A percentile compares a stretch with the other conserved stretches of the same genome.
Evolutionary conservation across 2,797 vertebrate genomes (phyloP).

Genomic region (Miopithecus talapoin): DNA sequence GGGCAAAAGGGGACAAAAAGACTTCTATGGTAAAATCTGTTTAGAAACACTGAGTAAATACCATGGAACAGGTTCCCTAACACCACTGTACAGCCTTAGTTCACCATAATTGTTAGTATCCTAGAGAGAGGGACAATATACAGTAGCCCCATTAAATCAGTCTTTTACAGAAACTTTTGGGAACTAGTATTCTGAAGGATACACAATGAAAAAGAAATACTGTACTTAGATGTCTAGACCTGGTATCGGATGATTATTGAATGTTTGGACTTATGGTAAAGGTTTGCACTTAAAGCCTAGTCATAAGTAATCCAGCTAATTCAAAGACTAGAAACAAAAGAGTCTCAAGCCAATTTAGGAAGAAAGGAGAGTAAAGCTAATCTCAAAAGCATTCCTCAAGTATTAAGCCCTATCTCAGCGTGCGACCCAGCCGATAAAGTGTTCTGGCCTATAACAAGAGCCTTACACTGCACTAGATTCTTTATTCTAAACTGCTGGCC

Average conservation of each 20-base stretch:
- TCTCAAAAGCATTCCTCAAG: background rate
- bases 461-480: background rate
- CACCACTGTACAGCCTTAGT: background rate
- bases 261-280: background rate
- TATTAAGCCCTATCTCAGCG: background rate
- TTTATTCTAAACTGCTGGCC: background rate
- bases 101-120: background rate
- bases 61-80: background rate
- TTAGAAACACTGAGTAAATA: slow-evolving; percentile 8
- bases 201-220: slow-evolving; percentile 5
- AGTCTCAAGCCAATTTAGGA: background rate
- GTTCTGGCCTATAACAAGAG: background rate
- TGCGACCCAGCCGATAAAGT: background rate
- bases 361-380: background rate
- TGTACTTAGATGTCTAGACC: background rate
- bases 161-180: background rate
- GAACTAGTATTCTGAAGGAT: background rate
- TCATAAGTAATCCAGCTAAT: background rate
- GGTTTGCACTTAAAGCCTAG: background rate
- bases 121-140: background rate
- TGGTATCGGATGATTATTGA: background rate
- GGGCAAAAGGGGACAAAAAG: background rate
- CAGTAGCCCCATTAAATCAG: background rate
- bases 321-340: slow-evolving; percentile 25
- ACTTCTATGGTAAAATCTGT: background rate